Evolutionary conservation across 2,113 vertebrate genomes (phyloP), one percentile per base, ranked within the genome.

Genomic region (Sphyrna mokarran): DNA sequence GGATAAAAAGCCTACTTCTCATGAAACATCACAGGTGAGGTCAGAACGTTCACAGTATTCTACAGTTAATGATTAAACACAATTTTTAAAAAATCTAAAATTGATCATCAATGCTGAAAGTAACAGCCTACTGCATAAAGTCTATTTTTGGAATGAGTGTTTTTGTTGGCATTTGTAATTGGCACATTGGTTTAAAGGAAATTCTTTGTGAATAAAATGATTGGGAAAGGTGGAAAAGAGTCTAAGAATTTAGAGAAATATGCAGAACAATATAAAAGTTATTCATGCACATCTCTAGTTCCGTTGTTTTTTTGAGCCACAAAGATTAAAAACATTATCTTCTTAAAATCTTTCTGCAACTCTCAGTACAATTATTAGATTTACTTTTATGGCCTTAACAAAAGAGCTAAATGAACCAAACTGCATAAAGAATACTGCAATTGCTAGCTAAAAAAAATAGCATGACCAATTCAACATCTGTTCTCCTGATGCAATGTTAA

Each of bases 181-280:
- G 40, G 43, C 40, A 87, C 43, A 85, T 85, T 43, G 43, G 40
- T 87, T 43, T 90, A 61, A 58, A 29, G 87, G 48, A 90, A 90
- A 90, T 90, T 90, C 87, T 90, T 61, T 61, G 54, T 90, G 26
- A 90, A n/a, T 61, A 61, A 61, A 90, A 29, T 20, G 54, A 54
- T 33, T 90, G 87, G 26, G 87, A 58, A 90, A 61, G 87, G 10
- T 90, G 54, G 87, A 90, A 90, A 61, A 90, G 87, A 90, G 61
- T 90, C 54, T 29, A 90, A 90, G 54, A 90, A 90, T 90, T 33
- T 90, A 10, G 26, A 58, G 54, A 89, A 89, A 61, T 61, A 33
- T 6, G 61, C 26, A 63, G 29, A 90, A 90, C 54, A 61, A 29
- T 33, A 61, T 61, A 90, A 61, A 89, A 61, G 33, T 10, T 91